Base-by-base conservation (phyloP, 2,888 invertebrate species). In the Lordiphosa andalusiaca region DNA sequence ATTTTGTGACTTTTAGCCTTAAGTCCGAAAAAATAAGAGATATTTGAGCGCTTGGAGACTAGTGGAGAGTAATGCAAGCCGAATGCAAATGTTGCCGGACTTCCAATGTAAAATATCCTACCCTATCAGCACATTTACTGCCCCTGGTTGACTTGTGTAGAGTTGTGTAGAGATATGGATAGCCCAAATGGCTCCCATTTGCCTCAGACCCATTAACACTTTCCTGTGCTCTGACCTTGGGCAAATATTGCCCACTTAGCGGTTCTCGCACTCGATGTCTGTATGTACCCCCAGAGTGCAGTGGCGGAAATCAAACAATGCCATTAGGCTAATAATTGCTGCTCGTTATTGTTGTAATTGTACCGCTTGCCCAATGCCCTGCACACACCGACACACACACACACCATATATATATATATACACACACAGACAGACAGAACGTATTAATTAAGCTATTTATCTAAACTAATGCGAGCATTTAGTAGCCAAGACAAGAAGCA, bases 401-500 rank as follows among this genome's bases (percentile, higher is more conserved):
- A 33, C n/a, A 23, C n/a, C n/a, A n/a, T n/a, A n/a, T n/a, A n/a
- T n/a, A n/a, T n/a, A n/a, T n/a, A n/a, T n/a, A n/a, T n/a, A 49
- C 10, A 33, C 23, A 48, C 9, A 33, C n/a, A 23, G 7, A 19
- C 12, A 48, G 53, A 74, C 75, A 69, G 72, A 77, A 81, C 74
- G 81, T 84, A 84, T 80, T 80, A 84, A 80, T 84, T 80, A 80
- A 80, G 84, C 78, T 81, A 80, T 80, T 80, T 80, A 80, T 80
- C 78, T 84, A 80, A 84, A 80, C 78, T 80, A 80, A 80, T 80
- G 84, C 84, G 84, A 80, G 78, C 84, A 77, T 84, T 80, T 80
- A 80, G 84, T 74, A 72, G 78, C 72, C 84, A 80, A 80, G 78
- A 80, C 78, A 84, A 68, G 78, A 64, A 84, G 78, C 78, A 80